phyloP scores from a whole-genome alignment of 2,113 vertebrate species.

The Setophaga petechia region DNA sequence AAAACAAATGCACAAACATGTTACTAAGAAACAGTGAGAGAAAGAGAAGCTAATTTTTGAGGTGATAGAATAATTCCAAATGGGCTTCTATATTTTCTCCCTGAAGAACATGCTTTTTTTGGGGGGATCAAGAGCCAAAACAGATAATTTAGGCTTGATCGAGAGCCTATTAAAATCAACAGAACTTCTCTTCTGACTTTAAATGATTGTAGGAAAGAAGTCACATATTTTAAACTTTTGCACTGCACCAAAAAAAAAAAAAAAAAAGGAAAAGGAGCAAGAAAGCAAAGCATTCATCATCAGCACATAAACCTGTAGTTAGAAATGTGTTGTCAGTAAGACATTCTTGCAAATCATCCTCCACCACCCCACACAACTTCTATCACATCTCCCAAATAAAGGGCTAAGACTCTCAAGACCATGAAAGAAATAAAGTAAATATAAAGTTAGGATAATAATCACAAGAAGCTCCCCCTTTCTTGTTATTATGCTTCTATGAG shows the following conservation, averaged over 20 bases:
- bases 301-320: background rate
- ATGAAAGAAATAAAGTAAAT: background rate
- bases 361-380: background rate
- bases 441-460: background rate
- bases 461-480: background rate
- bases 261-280: background rate
- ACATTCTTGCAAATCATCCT: background rate
- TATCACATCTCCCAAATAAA: background rate
- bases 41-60: constrained; percentile 9
- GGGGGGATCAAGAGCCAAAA: background rate
- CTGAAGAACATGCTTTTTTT: background rate
- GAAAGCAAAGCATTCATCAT: background rate
- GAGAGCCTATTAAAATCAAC: background rate
- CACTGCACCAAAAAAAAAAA: background rate
- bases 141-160: background rate
- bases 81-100: background rate
- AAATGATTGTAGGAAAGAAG: background rate
- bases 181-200: background rate
- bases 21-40: background rate
- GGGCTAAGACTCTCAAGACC: background rate
- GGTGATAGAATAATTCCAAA: background rate
- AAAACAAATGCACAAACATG: background rate
- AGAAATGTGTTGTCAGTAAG: background rate
- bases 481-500: background rate
- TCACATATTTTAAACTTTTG: background rate